Base-by-base conservation (phyloP, 2,113 vertebrate species). In the Amphilophus citrinellus region DNA sequence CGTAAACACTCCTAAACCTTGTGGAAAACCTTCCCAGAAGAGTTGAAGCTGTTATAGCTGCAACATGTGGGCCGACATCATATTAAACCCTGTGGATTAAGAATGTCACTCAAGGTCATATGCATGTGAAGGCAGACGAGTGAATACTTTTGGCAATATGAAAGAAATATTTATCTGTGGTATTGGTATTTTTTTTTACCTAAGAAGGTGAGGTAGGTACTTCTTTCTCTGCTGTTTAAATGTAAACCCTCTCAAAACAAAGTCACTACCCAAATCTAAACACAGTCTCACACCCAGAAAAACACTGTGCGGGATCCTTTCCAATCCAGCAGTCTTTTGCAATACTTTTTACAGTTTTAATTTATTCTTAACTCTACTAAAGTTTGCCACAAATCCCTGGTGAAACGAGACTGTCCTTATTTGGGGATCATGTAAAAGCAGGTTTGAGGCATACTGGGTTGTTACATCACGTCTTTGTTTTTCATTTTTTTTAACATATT, bases 301-400 rank as follows among this genome's bases (percentile, higher is more conserved):
- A 68, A 27, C 63, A 68, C 63, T 30, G 5, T 32, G 15, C 32
- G 37, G 7, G 10, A 7, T 20, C 61, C 2, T 30, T 20, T 79
- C 32, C 30, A 59, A 63, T 30, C 24, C 39, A 59, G 47, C 58
- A 18, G 2, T 68, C 2, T 68, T 68, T 68, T 68, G 63, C 39
- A 68, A 68, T 68, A 68, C 24, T n/a, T 84, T 82, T 32, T 35
- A 84, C 39, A 42, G 53, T 53, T 85, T 79, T 30, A 66, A 87
- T 71, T 84, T 53, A 73, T 30, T 73, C 24, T 56, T 8, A 32
- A 76, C 56, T 37, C 53, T 18, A 2, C 37, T 61, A 27, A 78
- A 60, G 27, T 61, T 59, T 71, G 53, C 37, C 15, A 56, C 32
- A 63, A 60, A 79, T 62, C 37, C 42, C 53, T 57, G 24, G 35